A percentile compares a stretch with the other conserved stretches of the same genome.
phyloP scores from a whole-genome alignment of 2,797 vertebrate genomes.

The Falco cherrug region DNA sequence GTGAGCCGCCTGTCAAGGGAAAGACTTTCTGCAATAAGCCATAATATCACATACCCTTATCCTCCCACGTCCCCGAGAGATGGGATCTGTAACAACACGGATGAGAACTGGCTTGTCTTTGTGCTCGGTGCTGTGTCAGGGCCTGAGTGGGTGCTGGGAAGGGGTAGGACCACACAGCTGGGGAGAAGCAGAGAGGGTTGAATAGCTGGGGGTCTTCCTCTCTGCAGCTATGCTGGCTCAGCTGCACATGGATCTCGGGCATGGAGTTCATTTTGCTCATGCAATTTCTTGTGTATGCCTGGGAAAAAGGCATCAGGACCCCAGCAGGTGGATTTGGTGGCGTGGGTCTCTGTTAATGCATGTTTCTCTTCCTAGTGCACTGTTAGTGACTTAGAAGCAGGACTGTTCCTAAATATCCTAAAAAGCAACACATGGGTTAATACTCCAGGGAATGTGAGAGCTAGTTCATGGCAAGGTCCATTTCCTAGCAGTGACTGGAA shows the following conservation, averaged over 20 bases:
- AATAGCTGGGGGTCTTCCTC: background rate
- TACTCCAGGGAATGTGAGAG: background rate
- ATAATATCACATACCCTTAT: background rate
- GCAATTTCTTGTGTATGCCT: background rate
- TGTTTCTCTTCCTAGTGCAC: background rate
- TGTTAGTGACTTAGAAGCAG: background rate
- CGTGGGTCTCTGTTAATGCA: background rate
- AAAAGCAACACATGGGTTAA: background rate
- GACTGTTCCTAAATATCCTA: background rate
- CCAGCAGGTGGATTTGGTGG: background rate
- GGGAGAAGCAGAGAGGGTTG: background rate
- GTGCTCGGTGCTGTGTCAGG: background rate
- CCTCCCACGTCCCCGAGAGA: fast-evolving
- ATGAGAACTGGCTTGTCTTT: background rate
- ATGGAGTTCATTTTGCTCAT: background rate
- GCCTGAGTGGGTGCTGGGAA: background rate
- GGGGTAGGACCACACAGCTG: background rate
- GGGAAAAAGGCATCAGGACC: background rate
- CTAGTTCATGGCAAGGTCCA: background rate
- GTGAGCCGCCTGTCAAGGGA: background rate
- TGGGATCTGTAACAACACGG: fast-evolving
- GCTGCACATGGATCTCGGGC: background rate
- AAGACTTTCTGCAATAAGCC: background rate
- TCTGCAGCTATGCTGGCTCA: background rate
- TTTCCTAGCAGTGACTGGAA: background rate